Base-by-base conservation (phyloP, 2,797 vertebrate genomes). In the Pampus argenteus region DNA sequence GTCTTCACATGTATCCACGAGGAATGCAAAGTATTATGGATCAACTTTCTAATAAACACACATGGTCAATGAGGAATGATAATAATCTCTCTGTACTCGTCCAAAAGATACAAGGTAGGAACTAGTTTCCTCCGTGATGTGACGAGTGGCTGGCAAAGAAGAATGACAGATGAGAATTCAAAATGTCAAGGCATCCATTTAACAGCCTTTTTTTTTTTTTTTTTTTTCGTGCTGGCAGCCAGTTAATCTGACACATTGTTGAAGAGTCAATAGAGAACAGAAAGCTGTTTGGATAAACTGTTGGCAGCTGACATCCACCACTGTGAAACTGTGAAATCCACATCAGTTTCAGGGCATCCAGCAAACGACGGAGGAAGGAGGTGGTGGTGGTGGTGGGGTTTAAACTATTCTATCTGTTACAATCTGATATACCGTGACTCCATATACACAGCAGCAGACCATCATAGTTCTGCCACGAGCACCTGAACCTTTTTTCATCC, bases 231-330 rank as follows among this genome's bases (percentile, higher is more conserved):
- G 42, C 76, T 61, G 29, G 78, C 73, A 76, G 70, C 25, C 64
- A 71, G 62, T 71, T 84, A 66, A 83, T 85, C 79, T 74, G 79
- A 81, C 79, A 82, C 71, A 78, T 76, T 82, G 75, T 71, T 71
- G 79, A 81, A 73, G 77, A 88, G 81, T 88, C 89, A 85, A 77
- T 84, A 67, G 63, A 70, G 68, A 75, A 69, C 70, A 78, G 63
- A 81, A 54, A 74, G 73, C 66, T 83, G 78, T 76, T 82, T 71
- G 71, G 77, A 74, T 71, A 66, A 78, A 75, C 66, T 60, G 81
- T 79, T 76, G 84, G 79, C 82, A 83, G 83, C 76, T 70, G 72
- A 76, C 68, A 74, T 81, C 36, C 51, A 81, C 74, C 56, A 29
- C 71, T 74, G 75, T 78, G 74, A 82, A 78, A 47, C 54, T 58